phyloP scores from a whole-genome alignment of 1,140 invertebrate genomes.

The Bombus polaris region DNA sequence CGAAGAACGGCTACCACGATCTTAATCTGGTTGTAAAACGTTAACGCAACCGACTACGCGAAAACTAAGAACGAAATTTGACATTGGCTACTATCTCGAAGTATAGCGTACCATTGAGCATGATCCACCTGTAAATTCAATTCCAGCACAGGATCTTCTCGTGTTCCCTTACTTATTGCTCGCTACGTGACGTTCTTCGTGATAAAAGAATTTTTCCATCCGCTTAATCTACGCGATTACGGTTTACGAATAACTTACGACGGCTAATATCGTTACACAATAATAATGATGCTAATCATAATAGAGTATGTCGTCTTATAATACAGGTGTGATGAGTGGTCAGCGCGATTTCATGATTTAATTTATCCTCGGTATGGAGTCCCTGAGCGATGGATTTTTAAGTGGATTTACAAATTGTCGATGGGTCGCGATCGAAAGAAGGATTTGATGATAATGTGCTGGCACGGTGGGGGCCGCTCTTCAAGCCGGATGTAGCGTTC shows the following conservation, averaged over 20 bases:
- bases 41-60: neutral
- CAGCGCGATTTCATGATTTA: conserved; percentile 53
- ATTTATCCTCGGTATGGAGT: conserved; percentile 62
- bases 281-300: neutral
- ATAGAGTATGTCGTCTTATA: conserved; percentile 42
- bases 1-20: neutral
- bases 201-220: neutral
- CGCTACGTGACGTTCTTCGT: neutral
- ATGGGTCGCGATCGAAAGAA: conserved; percentile 53
- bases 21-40: too few relatives aligned
- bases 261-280: conserved; percentile 47
- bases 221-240: neutral
- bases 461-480: conserved; percentile 59
- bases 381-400: conserved; percentile 68
- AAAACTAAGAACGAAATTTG: neutral
- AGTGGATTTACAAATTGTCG: conserved; percentile 65
- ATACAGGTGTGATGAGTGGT: conserved; percentile 54
- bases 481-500: conserved; percentile 77
- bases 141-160: neutral
- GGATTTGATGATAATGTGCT: conserved; percentile 31
- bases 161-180: neutral
- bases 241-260: conserved; percentile 19
- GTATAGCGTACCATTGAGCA: conserved; percentile 7
- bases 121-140: conserved; percentile 1
- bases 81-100: neutral